Percentiles rank a stretch among this genome's conserved stretches.
Evolutionary conservation across 2,888 invertebrate genomes (phyloP).

Genomic region (Frankliniella fusca): DNA sequence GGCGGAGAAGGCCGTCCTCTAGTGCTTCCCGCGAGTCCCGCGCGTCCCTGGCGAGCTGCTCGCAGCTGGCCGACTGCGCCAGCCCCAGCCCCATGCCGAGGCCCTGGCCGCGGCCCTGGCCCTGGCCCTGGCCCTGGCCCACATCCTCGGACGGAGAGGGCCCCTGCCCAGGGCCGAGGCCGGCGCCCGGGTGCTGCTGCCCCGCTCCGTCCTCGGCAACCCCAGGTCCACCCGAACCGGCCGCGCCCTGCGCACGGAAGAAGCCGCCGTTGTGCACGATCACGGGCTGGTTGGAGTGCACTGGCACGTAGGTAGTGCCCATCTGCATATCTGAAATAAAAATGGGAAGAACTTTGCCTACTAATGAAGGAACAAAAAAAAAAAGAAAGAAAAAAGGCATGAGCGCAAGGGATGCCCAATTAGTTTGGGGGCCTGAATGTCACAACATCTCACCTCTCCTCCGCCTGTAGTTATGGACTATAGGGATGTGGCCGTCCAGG

Average conservation of each 20-base stretch:
- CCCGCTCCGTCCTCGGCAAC: no score
- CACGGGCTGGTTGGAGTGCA: conserved; percentile 21
- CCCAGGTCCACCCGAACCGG: background rate
- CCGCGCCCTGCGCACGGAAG: conserved; percentile 1
- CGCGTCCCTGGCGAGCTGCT: conserved; percentile 11
- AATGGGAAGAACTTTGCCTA: background rate
- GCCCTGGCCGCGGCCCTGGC: conserved; percentile 47
- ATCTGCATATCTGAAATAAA: conserved; percentile 5
- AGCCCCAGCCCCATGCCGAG: conserved; percentile 45
- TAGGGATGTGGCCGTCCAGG: conserved; percentile 55
- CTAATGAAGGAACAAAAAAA: background rate
- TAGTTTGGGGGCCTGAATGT: background rate
- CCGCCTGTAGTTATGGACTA: conserved; percentile 51
- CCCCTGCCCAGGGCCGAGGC: conserved; percentile 33
- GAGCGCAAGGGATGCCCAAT: background rate
- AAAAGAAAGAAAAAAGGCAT: background rate
- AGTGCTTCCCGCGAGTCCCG: background rate
- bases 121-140: conserved; percentile 45
- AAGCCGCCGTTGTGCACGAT: conserved; percentile 13
- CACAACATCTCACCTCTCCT: conserved; percentile 42
- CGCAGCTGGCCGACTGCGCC: conserved; percentile 35
- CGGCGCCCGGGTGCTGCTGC: conserved; percentile 31
- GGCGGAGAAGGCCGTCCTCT: conserved; percentile 33
- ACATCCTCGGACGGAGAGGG: conserved; percentile 37
- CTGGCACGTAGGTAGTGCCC: conserved; percentile 3